These are phyloP conservation scores for Aurelia sp. DNA, from an alignment of 30 jellyfish, hydroid and myxozoan species.

Conservation along the genomic window DNA sequence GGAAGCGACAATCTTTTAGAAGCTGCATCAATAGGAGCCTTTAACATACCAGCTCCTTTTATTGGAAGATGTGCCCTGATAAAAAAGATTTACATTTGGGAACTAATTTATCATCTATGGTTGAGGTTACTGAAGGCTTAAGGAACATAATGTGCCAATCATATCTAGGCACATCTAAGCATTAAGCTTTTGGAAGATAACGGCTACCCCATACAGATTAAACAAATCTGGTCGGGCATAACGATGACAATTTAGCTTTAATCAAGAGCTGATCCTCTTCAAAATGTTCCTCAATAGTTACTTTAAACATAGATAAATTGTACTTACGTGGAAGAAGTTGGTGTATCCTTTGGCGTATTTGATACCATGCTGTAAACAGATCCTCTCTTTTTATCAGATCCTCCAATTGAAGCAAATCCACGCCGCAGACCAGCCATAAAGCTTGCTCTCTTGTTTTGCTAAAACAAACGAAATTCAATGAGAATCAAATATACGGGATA, in stretches of 20 bases:
- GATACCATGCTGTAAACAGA: constrained; percentile 53
- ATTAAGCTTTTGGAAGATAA: too few species aligned
- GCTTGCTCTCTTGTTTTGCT: constrained; percentile 81
- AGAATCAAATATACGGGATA: background rate
- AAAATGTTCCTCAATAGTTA: too few species aligned
- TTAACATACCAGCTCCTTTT: constrained; percentile 13
- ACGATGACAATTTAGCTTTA: too few species aligned
- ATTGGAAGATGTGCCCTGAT: constrained; percentile 14
- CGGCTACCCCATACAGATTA: too few species aligned
- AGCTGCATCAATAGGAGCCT: constrained; percentile 17
- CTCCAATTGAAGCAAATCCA: constrained; percentile 79
- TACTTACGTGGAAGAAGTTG: constrained; percentile 51
- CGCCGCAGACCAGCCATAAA: constrained; percentile 86
- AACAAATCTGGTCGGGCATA: too few species aligned
- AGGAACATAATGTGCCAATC: too few species aligned
- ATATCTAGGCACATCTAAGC: too few species aligned
- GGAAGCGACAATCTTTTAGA: constrained; percentile 64
- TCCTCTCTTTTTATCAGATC: constrained; percentile 56
- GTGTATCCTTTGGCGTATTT: constrained; percentile 52
- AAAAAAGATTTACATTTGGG: background rate
- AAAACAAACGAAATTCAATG: background rate
- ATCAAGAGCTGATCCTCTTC: too few species aligned
- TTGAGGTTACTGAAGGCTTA: too few species aligned
- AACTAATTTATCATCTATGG: background rate
- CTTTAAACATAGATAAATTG: too few species aligned